Evolutionary conservation across 2,888 invertebrate species (phyloP), one percentile per base, ranked within the genome.

Genomic region (Lepas anatifera): DNA sequence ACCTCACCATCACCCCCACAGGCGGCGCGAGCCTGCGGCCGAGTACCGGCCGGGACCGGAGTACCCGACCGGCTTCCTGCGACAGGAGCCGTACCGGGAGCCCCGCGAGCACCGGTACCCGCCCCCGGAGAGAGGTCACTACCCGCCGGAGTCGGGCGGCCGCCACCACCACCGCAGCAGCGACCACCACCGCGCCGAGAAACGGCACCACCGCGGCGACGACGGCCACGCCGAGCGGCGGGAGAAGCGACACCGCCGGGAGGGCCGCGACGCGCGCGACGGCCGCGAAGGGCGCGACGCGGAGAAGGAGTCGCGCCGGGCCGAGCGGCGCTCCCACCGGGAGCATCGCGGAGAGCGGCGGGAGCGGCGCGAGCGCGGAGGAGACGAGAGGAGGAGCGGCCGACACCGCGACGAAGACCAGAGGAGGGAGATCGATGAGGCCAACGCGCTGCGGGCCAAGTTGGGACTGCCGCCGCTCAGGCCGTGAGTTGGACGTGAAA

Each of bases 391-490:
- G 63, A 16, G 35, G n/a, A 16, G 63, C 37, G 41, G 66, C 39
- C 37, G 66, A 2, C 66, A 66, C 39, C 66, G 41, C 39, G 39
- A 25, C 16, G 39, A 66, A 4, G 66, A 66, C 6, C 25, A 66
- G 66, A 10, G 66, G 11, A 16, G 25, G 64, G 74, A 74, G 67
- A 73, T 84, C 68, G 78, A 78, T 32, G 82, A 83, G 75, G 80
- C 81, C 4, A 84, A 84, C 77, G 81, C 79, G 70, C 77, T 82
- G 25, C 74, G 84, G 71, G 82, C 83, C 8, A 80, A 80, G 74
- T 76, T 84, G 29, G 83, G 83, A 11, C 72, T 84, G 73, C 79
- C 81, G n/a, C 83, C 83, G n/a, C 76, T 83, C 75, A 69, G 71
- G 25, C 70, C 66, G 43, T 69, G 67, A 69, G 43, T 7, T n/a